Evolutionary conservation across 2,113 vertebrate species (phyloP).

Genomic region (Urocitellus parryii): DNA sequence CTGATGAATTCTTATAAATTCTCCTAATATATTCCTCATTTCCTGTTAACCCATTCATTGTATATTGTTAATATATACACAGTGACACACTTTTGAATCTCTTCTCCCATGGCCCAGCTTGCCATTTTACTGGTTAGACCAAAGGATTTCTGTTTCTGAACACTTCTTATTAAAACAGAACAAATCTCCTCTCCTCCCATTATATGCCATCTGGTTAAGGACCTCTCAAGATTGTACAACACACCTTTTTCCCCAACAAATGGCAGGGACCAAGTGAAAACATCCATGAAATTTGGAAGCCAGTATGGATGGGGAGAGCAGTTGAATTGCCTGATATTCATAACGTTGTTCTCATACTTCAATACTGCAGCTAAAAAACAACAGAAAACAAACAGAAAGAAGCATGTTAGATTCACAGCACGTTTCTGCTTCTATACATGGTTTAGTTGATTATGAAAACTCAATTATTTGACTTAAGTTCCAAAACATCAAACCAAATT

Average conservation of each 20-base stretch:
- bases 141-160: not conserved
- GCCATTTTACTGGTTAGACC: not conserved
- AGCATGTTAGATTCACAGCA: not conserved
- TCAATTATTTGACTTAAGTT: not conserved
- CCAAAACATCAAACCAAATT: not conserved
- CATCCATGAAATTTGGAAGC: slow-evolving; percentile 99
- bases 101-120: not conserved
- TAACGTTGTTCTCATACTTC: slow-evolving; percentile 99
- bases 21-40: not conserved
- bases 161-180: not conserved
- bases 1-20: not conserved
- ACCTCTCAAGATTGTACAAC: slow-evolving; percentile 17
- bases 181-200: not conserved
- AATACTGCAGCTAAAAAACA: slow-evolving; percentile 94
- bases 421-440: not conserved
- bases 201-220: not conserved
- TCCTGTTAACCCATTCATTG: not conserved
- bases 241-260: slow-evolving; percentile 98
- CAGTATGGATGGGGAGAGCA: slow-evolving; percentile 98
- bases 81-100: not conserved
- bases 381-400: not conserved
- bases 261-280: slow-evolving; percentile 98
- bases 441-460: not conserved
- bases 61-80: not conserved
- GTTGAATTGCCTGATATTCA: slow-evolving; percentile 99